Evolutionary conservation across 2,113 vertebrate species (phyloP).

Genomic region (human): DNA sequence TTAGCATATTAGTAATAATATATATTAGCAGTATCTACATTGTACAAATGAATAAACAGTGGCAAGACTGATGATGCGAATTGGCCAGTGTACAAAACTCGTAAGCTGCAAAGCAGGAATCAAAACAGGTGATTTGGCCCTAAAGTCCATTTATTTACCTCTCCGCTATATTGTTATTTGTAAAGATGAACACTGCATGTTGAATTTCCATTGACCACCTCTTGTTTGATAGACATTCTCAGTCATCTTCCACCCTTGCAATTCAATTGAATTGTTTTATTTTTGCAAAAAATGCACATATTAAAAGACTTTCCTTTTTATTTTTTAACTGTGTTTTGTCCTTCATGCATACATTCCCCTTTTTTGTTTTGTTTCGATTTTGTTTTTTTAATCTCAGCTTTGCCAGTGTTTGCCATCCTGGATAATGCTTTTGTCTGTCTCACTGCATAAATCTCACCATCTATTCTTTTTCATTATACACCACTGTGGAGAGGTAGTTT

Average conservation of each 20-base stretch:
- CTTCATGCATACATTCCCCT: background rate
- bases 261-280: background rate
- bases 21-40: background rate
- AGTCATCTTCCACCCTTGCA: background rate
- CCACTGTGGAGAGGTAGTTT: background rate
- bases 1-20: background rate
- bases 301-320: background rate
- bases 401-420: background rate
- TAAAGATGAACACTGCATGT: background rate
- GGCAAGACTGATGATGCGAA: background rate
- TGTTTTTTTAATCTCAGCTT: background rate
- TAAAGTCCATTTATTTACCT: background rate
- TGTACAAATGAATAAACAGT: background rate
- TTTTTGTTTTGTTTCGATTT: background rate
- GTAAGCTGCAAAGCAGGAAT: background rate
- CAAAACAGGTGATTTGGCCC: background rate
- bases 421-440: background rate
- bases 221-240: background rate
- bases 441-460: background rate
- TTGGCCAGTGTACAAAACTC: background rate
- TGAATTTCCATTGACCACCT: background rate
- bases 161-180: background rate
- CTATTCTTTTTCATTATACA: background rate
- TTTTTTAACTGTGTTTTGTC: background rate
- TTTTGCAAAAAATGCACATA: background rate